phyloP scores from a whole-genome alignment of 1,140 invertebrate species.

The Parapsyche elsis region DNA sequence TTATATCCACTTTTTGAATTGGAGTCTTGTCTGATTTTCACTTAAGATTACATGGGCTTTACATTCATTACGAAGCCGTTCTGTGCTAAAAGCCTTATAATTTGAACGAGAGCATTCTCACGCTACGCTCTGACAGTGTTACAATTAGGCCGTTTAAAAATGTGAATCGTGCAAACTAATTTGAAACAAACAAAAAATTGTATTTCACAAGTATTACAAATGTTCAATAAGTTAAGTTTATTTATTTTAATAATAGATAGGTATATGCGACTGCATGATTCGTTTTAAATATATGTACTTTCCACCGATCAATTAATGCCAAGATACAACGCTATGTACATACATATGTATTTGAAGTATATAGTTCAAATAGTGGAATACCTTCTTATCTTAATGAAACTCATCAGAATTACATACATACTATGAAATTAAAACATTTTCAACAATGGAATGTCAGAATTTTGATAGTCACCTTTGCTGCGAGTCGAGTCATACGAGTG shows the following conservation, averaged over 20 bases:
- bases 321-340: too few relatives aligned
- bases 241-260: too few relatives aligned
- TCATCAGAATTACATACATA: too few relatives aligned
- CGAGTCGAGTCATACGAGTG: constrained; percentile 29
- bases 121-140: constrained; percentile 16
- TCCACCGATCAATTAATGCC: too few relatives aligned
- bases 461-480: constrained; percentile 15
- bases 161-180: constrained; percentile 32
- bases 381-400: too few relatives aligned
- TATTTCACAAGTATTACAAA: too few relatives aligned
- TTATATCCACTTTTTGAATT: constrained; percentile 1
- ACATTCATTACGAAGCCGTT: constrained; percentile 15
- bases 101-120: constrained; percentile 40
- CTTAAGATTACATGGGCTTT: constrained; percentile 20
- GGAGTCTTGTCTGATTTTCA: constrained; percentile 25
- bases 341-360: too few relatives aligned
- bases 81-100: constrained; percentile 42
- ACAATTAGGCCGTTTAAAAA: constrained; percentile 33
- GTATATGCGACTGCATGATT: too few relatives aligned
- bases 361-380: too few relatives aligned
- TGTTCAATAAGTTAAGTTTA: too few relatives aligned
- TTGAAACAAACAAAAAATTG: constrained; percentile 1
- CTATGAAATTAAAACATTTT: neutral
- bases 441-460: constrained; percentile 26
- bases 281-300: too few relatives aligned